A percentile compares a stretch with the other conserved stretches of the same genome.
These are phyloP conservation scores for Grammomys surdaster DNA, from an alignment of 2,113 vertebrate genomes.

Conservation along the genomic window DNA sequence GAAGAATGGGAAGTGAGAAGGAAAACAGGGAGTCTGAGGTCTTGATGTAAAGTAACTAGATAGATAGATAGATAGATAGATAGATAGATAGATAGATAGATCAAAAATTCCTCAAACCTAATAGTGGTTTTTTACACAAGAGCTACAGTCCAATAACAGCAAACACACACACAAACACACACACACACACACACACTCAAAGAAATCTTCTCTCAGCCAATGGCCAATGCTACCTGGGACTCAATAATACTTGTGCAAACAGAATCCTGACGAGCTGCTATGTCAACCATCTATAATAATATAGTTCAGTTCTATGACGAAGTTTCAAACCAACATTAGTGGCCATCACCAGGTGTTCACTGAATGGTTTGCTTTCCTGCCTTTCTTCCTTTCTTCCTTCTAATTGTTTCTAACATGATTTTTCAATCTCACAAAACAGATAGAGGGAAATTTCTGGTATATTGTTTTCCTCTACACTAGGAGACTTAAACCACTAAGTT, in stretches of 20 bases:
- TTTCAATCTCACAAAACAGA: neutral
- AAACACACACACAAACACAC: fast-evolving
- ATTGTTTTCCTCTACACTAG: neutral
- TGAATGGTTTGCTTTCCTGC: neutral
- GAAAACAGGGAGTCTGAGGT: too few species aligned
- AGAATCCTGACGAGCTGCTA: neutral
- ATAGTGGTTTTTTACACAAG: neutral
- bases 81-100: too few species aligned
- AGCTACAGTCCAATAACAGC: neutral
- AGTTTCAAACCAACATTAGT: neutral
- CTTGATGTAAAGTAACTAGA: too few species aligned
- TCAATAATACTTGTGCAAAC: neutral
- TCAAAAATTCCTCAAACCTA: neutral
- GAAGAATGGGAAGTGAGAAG: too few species aligned
- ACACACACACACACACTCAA: too few species aligned
- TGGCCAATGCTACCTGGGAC: neutral
- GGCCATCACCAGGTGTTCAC: neutral
- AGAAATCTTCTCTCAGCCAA: neutral
- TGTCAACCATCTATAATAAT: neutral
- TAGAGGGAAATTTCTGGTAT: neutral
- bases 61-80: too few species aligned
- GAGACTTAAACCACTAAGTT: slow-evolving; percentile 33
- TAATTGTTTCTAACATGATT: neutral
- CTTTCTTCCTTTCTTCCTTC: too few species aligned
- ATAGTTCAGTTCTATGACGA: neutral